phyloP scores from a whole-genome alignment of 2,888 invertebrate genomes.

The Baccha elongata region DNA sequence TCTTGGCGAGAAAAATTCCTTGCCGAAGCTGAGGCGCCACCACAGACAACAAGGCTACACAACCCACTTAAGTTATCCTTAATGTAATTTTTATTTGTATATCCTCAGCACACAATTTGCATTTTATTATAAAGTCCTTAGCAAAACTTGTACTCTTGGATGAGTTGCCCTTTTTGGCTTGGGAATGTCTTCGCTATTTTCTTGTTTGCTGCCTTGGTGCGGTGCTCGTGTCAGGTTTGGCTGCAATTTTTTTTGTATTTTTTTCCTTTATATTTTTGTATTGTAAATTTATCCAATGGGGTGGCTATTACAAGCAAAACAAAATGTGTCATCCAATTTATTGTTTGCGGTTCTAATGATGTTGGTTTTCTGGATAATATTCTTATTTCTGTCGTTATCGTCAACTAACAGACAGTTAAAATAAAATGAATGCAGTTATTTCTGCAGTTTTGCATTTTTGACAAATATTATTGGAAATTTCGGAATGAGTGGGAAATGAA shows the following conservation, averaged over 20 bases:
- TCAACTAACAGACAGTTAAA: slow-evolving; percentile 14
- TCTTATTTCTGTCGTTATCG: slow-evolving; percentile 28
- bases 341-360: not conserved
- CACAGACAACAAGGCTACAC: slow-evolving; percentile 9
- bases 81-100: slow-evolving; percentile 72
- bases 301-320: slow-evolving; percentile 10
- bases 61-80: slow-evolving; percentile 67
- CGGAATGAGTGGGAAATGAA: not conserved
- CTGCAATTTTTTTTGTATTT: slow-evolving; percentile 23
- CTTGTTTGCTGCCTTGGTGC: not conserved
- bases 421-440: slow-evolving; percentile 2
- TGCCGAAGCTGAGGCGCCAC: not conserved
- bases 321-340: slow-evolving; percentile 38
- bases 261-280: too few species aligned
- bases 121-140: slow-evolving; percentile 66
- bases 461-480: slow-evolving; percentile 3
- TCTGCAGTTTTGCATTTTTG: slow-evolving; percentile 23
- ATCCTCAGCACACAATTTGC: slow-evolving; percentile 66
- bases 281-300: slow-evolving; percentile 7
- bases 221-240: slow-evolving; percentile 39
- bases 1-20: slow-evolving; percentile 19
- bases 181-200: not conserved
- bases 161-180: not conserved
- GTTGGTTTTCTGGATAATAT: slow-evolving; percentile 53
- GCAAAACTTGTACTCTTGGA: slow-evolving; percentile 27